These are phyloP conservation scores for Sorex araneus DNA, from an alignment of 2,113 vertebrate species.

Conservation along the genomic window DNA sequence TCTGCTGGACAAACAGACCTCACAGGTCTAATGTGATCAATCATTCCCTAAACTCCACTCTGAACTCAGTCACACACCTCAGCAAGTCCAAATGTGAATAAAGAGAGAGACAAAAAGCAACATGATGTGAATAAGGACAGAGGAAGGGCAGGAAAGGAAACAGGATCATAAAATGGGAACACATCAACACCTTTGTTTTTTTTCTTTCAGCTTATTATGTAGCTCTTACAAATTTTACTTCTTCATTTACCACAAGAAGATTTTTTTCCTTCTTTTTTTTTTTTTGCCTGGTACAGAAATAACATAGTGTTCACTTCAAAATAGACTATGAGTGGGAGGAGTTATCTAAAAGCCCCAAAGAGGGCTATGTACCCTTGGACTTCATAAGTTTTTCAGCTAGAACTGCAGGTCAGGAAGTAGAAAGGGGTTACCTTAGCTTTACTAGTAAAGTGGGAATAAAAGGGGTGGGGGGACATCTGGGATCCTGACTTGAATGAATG, in stretches of 20 bases:
- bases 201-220: background rate
- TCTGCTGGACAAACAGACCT: background rate
- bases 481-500: conserved; percentile 56
- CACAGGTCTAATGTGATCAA: background rate
- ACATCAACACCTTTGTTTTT: background rate
- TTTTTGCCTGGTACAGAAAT: conserved; percentile 66
- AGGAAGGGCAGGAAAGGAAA: background rate
- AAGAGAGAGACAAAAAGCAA: background rate
- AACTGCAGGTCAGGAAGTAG: conserved; percentile 72
- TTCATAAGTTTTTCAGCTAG: conserved; percentile 72
- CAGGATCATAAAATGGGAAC: background rate
- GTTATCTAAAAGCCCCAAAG: background rate
- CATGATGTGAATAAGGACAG: background rate
- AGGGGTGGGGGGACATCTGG: conserved; percentile 69
- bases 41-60: background rate
- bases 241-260: conserved; percentile 46
- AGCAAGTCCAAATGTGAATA: background rate
- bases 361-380: conserved; percentile 17
- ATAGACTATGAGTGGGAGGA: conserved; percentile 56
- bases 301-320: conserved; percentile 66
- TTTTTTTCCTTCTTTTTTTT: background rate
- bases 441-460: conserved; percentile 75
- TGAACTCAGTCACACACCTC: background rate
- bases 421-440: conserved; percentile 79
- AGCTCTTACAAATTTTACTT: conserved; percentile 47